A percentile compares a stretch with the other conserved stretches of the same genome.
phyloP scores from a whole-genome alignment of 1,140 invertebrate genomes.

The Pseudobourletiella spinata region DNA sequence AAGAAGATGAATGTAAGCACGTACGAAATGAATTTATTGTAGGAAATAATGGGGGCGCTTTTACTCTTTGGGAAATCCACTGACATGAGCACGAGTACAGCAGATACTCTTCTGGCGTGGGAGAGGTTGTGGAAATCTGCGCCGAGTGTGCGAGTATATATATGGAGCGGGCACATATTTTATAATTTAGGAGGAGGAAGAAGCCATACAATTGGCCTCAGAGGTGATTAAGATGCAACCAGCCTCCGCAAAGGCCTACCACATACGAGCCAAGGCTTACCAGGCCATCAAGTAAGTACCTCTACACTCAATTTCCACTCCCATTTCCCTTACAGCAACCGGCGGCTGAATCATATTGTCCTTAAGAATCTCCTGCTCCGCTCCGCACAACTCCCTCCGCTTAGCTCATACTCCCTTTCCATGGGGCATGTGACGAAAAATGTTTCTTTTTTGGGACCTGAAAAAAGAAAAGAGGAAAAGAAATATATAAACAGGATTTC shows the following conservation, averaged over 20 bases:
- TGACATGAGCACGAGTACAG: neutral
- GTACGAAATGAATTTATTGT: neutral
- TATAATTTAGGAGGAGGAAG: constrained; percentile 42
- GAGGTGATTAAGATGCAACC: constrained; percentile 72
- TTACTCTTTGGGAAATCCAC: neutral
- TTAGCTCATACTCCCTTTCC: neutral
- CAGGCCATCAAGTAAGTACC: constrained; percentile 55
- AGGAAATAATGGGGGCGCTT: neutral
- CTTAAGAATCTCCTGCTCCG: too few relatives aligned
- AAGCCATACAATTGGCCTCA: constrained; percentile 73
- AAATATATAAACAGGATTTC: constrained; percentile 1
- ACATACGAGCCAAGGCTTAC: constrained; percentile 76
- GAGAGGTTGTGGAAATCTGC: neutral
- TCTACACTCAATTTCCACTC: neutral
- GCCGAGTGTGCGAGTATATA: neutral
- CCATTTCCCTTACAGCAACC: too few relatives aligned
- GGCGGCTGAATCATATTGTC: too few relatives aligned
- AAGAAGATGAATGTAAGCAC: constrained; percentile 79
- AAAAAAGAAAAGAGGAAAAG: neutral
- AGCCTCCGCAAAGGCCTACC: constrained; percentile 84
- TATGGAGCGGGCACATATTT: too few relatives aligned
- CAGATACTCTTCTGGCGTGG: neutral
- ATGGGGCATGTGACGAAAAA: neutral
- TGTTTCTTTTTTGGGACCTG: neutral
- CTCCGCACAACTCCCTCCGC: neutral